A percentile compares a stretch with the other conserved stretches of the same genome.
Evolutionary conservation across 2,113 vertebrate species (phyloP).

Genomic region (Trogon melanurus): DNA sequence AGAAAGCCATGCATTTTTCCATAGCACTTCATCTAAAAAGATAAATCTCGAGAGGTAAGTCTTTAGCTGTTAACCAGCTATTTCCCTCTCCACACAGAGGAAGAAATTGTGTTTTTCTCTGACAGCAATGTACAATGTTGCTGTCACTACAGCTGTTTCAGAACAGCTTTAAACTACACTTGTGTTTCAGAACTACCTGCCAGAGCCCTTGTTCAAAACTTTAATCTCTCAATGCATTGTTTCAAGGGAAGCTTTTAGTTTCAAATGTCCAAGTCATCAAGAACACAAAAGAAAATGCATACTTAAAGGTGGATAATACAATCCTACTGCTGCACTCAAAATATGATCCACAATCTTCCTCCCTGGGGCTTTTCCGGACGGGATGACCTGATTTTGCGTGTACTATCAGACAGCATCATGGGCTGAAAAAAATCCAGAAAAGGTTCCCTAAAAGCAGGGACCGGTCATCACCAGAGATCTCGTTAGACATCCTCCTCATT

Average conservation of each 20-base stretch:
- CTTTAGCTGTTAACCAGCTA: constrained; percentile 30
- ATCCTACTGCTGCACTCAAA: not conserved
- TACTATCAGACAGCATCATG: not conserved
- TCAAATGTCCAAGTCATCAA: not conserved
- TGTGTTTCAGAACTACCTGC: constrained; percentile 29
- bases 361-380: not conserved
- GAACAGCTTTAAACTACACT: constrained; percentile 27
- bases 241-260: constrained; percentile 36
- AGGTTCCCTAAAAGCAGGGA: not conserved
- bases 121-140: constrained; percentile 15
- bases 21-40: not conserved
- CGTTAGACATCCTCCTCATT: not conserved
- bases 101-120: constrained; percentile 20
- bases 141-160: constrained; percentile 28
- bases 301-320: not conserved
- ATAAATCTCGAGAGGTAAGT: not conserved
- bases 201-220: constrained; percentile 26
- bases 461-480: not conserved
- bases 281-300: not conserved
- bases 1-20: not conserved
- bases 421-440: not conserved
- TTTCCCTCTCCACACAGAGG: constrained; percentile 12
- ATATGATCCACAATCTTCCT: not conserved
- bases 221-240: constrained; percentile 18
- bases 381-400: not conserved